These are phyloP conservation scores for Euwallacea similis DNA, from an alignment of 1,140 invertebrate species.

Conservation along the genomic window DNA sequence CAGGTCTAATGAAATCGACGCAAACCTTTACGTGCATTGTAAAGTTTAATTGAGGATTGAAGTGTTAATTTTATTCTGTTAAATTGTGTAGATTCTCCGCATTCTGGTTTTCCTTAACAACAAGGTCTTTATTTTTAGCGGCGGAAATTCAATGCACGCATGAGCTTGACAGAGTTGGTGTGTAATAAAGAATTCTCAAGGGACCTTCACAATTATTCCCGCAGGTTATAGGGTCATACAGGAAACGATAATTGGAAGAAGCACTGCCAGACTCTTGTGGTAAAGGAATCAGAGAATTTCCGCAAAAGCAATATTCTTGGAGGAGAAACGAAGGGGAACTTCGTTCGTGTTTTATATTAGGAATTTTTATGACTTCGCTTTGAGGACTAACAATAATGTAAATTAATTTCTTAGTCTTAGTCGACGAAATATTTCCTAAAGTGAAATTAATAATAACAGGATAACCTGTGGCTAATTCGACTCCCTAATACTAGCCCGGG, in stretches of 20 bases:
- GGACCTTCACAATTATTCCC: constrained; percentile 32
- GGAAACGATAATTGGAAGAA: constrained; percentile 40
- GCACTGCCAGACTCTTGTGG: constrained; percentile 32
- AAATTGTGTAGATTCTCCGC: neutral
- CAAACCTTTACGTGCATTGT: neutral
- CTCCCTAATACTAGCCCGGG: too few relatives aligned
- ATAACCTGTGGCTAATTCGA: too few relatives aligned
- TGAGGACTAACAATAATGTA: too few relatives aligned
- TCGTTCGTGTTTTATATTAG: constrained; percentile 7
- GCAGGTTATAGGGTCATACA: constrained; percentile 34
- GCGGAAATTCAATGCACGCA: constrained; percentile 28
- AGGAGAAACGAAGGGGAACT: constrained; percentile 12
- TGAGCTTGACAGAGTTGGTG: constrained; percentile 21
- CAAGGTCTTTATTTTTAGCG: neutral
- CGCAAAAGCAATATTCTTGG: constrained; percentile 14
- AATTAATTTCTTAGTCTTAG: too few relatives aligned
- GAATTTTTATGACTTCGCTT: too few relatives aligned
- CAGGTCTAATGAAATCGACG: neutral
- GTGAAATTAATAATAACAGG: too few relatives aligned
- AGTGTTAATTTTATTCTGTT: neutral
- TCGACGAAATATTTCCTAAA: too few relatives aligned
- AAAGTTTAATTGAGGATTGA: neutral
- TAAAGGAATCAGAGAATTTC: constrained; percentile 38
- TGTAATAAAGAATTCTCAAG: constrained; percentile 29
- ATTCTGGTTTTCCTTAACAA: neutral